Evolutionary conservation across 2,797 vertebrate species (phyloP), one percentile per base, ranked within the genome.

Genomic region (Hemitrygon akajei): DNA sequence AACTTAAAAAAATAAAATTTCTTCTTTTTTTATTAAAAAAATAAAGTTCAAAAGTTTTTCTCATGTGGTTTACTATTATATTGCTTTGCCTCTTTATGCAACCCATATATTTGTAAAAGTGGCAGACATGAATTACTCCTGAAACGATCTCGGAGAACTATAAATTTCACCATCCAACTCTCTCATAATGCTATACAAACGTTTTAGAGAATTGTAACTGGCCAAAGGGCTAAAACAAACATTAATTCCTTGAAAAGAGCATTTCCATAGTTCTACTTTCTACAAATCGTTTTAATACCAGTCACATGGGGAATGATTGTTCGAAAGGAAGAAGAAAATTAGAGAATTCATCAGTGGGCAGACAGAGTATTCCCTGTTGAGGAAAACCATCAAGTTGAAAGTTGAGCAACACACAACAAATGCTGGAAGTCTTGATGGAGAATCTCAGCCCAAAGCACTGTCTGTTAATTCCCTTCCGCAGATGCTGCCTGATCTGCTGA

Each of bases 1-100:
- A 63, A 18, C 84, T 66, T 63, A 89, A 66, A 89, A 47, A 89
- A 66, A 89, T 69, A 22, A 69, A 89, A 89, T 89, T 20, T 66
- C 86, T 89, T 18, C 60, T 66, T 69, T 69, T 66, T 89, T 89
- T 69, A 66, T 89, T 37, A 69, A 89, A 63, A 87, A 66, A 27
- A 82, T 81, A 66, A 63, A 63, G 58, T 69, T 69, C 86, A 69
- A 18, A 69, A 37, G 7, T 89, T 89, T 69, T 66, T 47, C 86
- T 37, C 2, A 69, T 37, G 22, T 25, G 6, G 71, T 73, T 73
- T 22, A 73, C 71, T 73, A 73, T 73, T 3, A 25, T 73, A 73
- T 73, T 25, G 22, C 20, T 73, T 73, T 73, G 22, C 18, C 60
- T 66, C 16, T 37, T 89, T 89, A 20, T 66, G 16, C 60, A 37